Evolutionary conservation across 2,113 vertebrate species (phyloP), one percentile per base, ranked within the genome.

Genomic region (Lepisosteus osseus): DNA sequence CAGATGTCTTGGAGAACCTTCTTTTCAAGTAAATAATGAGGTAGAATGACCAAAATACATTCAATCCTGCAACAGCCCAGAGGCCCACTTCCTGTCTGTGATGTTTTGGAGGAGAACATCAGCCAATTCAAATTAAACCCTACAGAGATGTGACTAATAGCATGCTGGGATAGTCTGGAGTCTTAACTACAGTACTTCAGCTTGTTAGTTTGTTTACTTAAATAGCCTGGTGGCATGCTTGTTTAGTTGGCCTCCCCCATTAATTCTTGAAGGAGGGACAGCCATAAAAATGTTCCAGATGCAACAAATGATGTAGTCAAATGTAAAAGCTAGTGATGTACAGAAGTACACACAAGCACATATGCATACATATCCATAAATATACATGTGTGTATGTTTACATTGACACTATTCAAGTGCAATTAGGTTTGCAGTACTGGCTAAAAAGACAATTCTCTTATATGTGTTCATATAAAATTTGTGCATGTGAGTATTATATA

Each of bases 1-100:
- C 67, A 69, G 14, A 72, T 17, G n/a, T 45, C 2, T 3, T 11
- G 67, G 43, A 29, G 29, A 29, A 29, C 29, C 29, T 29, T 29
- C 29, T 40, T 15, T 68, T 13, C 54, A 9, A 55, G 6, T 7
- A 61, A 64, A 66, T 61, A 8, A 45, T 63, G 67, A 61, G 57
- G 40, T 61, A 68, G 57, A 69, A 65, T 71, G 14, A 64, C 69
- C 71, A 54, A 69, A 56, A 9, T 54, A 41, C n/a, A 42, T 61
- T 71, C 51, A 59, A 54, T 54, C 62, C 59, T 67, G 42, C 63
- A 8, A 54, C 40, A 61, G 17, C 61, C 12, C 51, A n/a, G 72
- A 55, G 71, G 63, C 69, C 47, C 61, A 45, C 67, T 77, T 78
- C 74, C 72, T 82, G 74, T 65, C 6, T 45, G 17, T 44, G 59